Conservation (phyloP, 92 coral and sea anemone species). For the Parazoanthus darwini region DNA sequence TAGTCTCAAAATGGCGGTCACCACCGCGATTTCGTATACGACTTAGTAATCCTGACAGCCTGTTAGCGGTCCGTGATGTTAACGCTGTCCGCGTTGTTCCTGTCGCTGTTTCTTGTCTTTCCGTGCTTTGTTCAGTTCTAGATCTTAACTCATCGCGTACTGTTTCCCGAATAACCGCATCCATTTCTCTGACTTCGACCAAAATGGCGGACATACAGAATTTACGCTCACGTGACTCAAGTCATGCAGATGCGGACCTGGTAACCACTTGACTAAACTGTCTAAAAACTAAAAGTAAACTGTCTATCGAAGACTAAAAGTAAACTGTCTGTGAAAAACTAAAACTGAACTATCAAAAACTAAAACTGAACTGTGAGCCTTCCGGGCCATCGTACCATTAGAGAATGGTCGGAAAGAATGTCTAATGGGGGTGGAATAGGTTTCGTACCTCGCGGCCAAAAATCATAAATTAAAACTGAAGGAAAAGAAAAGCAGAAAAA, state of each 20-base stretch:
- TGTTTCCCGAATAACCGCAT: not conserved
- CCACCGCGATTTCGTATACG: too few relatives aligned
- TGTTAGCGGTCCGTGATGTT: not conserved
- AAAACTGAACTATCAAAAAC: too few relatives aligned
- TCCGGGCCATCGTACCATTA: too few relatives aligned
- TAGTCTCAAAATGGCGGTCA: too few relatives aligned
- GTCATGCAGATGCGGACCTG: not conserved
- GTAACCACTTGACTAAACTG: not conserved
- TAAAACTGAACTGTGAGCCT: not conserved
- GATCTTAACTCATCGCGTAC: not conserved
- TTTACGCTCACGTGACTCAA: not conserved
- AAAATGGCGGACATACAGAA: slow-evolving; percentile 5
- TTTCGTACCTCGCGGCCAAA: too few relatives aligned
- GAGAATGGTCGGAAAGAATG: too few relatives aligned
- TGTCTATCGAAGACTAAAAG: not conserved
- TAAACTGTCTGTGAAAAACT: too few relatives aligned
- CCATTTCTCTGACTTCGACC: not conserved
- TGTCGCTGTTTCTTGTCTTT: slow-evolving; percentile 19
- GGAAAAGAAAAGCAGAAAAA: too few relatives aligned
- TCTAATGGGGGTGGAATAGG: too few relatives aligned
- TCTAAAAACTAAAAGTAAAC: not conserved
- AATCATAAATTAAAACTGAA: too few relatives aligned
- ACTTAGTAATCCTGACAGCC: too few relatives aligned
- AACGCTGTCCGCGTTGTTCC: slow-evolving; percentile 12
- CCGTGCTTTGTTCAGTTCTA: not conserved